Percentiles rank a stretch among this genome's conserved stretches.
These are phyloP conservation scores for Morus bassanus DNA, from an alignment of 2,797 vertebrate genomes.

Conservation along the genomic window DNA sequence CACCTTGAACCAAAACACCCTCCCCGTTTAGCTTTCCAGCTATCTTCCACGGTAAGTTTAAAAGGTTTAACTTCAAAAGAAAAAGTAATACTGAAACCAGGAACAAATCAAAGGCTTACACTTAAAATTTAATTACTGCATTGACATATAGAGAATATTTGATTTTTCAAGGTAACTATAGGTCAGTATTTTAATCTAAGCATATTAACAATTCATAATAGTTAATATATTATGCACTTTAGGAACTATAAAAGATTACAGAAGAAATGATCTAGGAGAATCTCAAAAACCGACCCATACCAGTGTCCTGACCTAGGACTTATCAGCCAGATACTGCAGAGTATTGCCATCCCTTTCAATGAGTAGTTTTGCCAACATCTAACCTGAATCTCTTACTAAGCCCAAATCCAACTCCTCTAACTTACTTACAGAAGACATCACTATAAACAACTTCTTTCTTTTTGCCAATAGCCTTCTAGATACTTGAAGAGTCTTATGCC, in stretches of 20 bases:
- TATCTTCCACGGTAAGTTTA: neutral
- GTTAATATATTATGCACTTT: neutral
- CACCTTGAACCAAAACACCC: neutral
- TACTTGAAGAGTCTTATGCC: neutral
- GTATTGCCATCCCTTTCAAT: neutral
- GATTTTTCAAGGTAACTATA: neutral
- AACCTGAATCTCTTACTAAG: neutral
- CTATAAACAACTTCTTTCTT: neutral
- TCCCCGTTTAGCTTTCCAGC: neutral
- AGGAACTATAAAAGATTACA: neutral
- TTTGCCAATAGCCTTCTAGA: neutral
- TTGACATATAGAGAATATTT: neutral
- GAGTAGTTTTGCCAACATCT: neutral
- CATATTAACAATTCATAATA: neutral
- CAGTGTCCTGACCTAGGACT: too few relatives aligned
- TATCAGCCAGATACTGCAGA: neutral
- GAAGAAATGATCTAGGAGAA: neutral
- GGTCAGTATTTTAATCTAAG: neutral
- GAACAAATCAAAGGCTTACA: neutral
- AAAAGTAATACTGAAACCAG: neutral
- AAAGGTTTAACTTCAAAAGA: neutral
- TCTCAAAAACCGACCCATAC: neutral
- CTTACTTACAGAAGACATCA: neutral
- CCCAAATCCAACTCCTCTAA: neutral
- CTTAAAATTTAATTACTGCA: neutral